Conservation (phyloP, 2,888 invertebrate genomes). For the Chaitophorus viminalis region DNA sequence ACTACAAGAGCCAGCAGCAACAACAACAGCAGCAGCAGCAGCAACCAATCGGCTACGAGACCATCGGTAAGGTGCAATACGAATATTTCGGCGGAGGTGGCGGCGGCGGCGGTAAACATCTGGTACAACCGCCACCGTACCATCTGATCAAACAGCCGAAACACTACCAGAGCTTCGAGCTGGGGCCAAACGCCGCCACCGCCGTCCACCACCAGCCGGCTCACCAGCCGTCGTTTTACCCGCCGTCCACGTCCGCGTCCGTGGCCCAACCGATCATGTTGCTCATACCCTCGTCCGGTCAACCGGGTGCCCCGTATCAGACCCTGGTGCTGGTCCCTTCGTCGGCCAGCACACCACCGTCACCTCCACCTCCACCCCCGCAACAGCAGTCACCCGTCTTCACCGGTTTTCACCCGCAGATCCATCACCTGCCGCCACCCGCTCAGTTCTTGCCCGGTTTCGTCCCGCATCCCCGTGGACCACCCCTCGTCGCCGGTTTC, state of each 20-base stretch:
- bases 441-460: slow-evolving; percentile 16
- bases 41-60: slow-evolving; percentile 23
- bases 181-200: background rate
- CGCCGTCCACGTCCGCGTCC: background rate
- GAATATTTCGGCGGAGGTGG: slow-evolving; percentile 22
- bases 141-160: slow-evolving; percentile 42
- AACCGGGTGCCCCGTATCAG: slow-evolving; percentile 59
- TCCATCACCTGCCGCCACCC: slow-evolving; percentile 10
- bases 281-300: slow-evolving; percentile 61
- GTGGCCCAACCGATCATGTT: slow-evolving; percentile 49
- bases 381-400: background rate
- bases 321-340: slow-evolving; percentile 59
- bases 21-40: slow-evolving; percentile 16
- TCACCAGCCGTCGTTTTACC: slow-evolving; percentile 12
- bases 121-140: background rate
- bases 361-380: slow-evolving; percentile 15
- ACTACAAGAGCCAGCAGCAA: slow-evolving; percentile 3
- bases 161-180: slow-evolving; percentile 39
- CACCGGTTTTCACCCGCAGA: slow-evolving; percentile 12
- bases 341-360: background rate
- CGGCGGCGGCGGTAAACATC: background rate
- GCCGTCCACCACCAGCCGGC: background rate
- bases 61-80: slow-evolving; percentile 14
- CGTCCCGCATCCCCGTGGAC: background rate
- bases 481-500: background rate